Conservation (phyloP, 2,888 invertebrate genomes). For the Stenichneumon culpator region DNA sequence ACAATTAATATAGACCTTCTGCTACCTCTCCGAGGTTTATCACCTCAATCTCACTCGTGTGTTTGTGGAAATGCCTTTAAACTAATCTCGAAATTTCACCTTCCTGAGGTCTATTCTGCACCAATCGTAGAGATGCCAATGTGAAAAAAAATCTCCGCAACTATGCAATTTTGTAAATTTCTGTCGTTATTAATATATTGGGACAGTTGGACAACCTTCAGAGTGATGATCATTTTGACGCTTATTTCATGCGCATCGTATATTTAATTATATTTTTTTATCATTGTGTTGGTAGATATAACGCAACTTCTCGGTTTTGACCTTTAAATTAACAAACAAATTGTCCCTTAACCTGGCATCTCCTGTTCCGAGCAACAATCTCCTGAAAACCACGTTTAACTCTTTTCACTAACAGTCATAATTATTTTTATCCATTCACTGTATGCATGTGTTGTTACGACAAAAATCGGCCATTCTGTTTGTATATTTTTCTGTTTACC, state of each 20-base stretch:
- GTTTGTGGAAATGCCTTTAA: constrained; percentile 16
- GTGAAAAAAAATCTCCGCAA: not conserved
- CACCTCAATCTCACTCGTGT: constrained; percentile 24
- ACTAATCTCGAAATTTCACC: not conserved
- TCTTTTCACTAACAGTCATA: not conserved
- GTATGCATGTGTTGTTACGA: not conserved
- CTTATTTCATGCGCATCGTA: not conserved
- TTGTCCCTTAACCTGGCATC: not conserved
- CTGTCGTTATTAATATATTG: not conserved
- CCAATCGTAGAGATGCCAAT: constrained; percentile 11
- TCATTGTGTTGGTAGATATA: not conserved
- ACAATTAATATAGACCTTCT: constrained; percentile 30
- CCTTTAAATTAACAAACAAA: not conserved
- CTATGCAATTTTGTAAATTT: not conserved
- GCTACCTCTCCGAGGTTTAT: constrained; percentile 18
- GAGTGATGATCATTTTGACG: not conserved
- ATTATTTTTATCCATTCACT: not conserved
- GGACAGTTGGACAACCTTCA: not conserved
- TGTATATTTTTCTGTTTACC: not conserved
- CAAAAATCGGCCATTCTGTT: not conserved
- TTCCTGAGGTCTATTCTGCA: constrained; percentile 4
- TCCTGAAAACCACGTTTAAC: not conserved
- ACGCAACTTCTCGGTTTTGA: not conserved
- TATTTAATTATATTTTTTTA: not conserved
- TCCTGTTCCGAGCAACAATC: not conserved